Conservation (phyloP, 1,140 invertebrate genomes). For the Phymastichus coffea region DNA sequence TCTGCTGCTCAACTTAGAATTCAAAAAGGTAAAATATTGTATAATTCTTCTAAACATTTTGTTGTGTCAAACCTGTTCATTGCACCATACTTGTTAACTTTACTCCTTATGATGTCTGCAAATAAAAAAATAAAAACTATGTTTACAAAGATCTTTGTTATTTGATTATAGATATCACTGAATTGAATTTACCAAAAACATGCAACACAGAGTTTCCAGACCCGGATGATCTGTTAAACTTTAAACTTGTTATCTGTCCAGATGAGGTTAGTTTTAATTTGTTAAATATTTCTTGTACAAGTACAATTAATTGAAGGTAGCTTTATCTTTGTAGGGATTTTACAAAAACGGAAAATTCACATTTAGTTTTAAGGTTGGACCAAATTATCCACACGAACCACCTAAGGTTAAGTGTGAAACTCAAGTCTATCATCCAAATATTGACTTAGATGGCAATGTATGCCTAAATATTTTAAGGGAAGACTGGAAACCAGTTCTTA, state of each 20-base stretch:
- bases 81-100: no score
- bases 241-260: slow-evolving; percentile 94
- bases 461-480: slow-evolving; percentile 93
- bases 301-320: no score
- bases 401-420: slow-evolving; percentile 95
- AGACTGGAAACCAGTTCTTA: slow-evolving; percentile 98
- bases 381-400: slow-evolving; percentile 94
- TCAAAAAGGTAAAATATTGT: slow-evolving; percentile 96
- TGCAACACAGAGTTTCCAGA: slow-evolving; percentile 96
- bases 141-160: background rate
- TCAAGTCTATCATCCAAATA: slow-evolving; percentile 93
- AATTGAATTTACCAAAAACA: slow-evolving; percentile 95
- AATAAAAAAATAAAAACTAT: no score
- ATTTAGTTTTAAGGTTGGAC: slow-evolving; percentile 97
- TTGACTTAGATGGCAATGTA: slow-evolving; percentile 93
- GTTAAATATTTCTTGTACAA: no score
- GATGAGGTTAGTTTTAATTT: slow-evolving; percentile 85
- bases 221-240: slow-evolving; percentile 92
- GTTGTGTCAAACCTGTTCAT: background rate
- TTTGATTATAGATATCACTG: slow-evolving; percentile 87
- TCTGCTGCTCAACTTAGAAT: slow-evolving; percentile 95
- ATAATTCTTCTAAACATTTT: no score
- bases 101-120: no score
- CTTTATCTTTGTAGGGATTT: slow-evolving; percentile 81
- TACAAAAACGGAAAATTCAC: slow-evolving; percentile 91